These are phyloP conservation scores for Plusia festucae DNA, from an alignment of 2,888 invertebrate species.

Conservation along the genomic window DNA sequence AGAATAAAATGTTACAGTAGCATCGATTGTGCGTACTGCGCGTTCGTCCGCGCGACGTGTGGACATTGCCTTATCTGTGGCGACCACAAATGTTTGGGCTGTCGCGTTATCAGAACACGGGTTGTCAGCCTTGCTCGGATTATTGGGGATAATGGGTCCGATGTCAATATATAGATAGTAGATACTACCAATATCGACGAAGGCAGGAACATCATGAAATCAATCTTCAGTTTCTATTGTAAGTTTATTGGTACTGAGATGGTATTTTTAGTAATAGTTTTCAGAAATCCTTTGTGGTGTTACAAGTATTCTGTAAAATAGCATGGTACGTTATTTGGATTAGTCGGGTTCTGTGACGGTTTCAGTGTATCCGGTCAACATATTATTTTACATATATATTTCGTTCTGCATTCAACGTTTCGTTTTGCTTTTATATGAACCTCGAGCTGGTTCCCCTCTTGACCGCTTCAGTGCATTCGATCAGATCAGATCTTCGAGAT, in stretches of 20 bases:
- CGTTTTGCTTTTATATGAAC: neutral
- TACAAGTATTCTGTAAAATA: constrained; percentile 45
- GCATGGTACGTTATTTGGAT: constrained; percentile 39
- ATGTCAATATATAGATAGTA: constrained; percentile 68
- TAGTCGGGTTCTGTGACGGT: constrained; percentile 27
- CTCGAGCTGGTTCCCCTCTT: constrained; percentile 29
- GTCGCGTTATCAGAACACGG: constrained; percentile 64
- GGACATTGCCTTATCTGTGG: constrained; percentile 67
- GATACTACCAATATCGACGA: constrained; percentile 60
- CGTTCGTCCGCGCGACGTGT: constrained; percentile 32
- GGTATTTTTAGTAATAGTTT: constrained; percentile 31
- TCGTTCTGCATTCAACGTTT: neutral
- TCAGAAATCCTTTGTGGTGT: constrained; percentile 42
- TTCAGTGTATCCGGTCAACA: constrained; percentile 37
- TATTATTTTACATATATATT: constrained; percentile 8
- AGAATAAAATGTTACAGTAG: constrained; percentile 70
- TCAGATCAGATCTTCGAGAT: constrained; percentile 44
- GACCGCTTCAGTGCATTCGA: constrained; percentile 31
- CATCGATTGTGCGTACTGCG: constrained; percentile 55
- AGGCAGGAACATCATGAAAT: constrained; percentile 38
- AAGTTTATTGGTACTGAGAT: constrained; percentile 19
- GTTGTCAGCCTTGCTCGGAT: constrained; percentile 71
- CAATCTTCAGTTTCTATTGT: constrained; percentile 37
- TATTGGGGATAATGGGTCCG: constrained; percentile 75
- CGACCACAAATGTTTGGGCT: constrained; percentile 65